These are phyloP conservation scores for Nothoprocta pentlandii DNA, from an alignment of 2,113 vertebrate genomes.

Conservation along the genomic window DNA sequence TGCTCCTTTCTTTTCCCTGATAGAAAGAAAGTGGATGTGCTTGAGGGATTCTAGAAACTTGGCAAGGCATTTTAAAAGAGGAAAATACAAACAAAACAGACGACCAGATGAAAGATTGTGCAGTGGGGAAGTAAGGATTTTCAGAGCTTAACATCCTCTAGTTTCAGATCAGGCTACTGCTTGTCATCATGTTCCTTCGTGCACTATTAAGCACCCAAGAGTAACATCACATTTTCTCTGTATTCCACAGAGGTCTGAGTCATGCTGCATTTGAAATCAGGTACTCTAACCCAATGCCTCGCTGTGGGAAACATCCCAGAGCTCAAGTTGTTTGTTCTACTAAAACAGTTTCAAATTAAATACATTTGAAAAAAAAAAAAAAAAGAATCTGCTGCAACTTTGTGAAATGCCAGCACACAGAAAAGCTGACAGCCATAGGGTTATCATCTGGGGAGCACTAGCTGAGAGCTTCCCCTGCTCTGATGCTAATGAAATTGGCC, in stretches of 20 bases:
- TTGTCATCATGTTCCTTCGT: slow-evolving; percentile 20
- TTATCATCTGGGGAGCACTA: not conserved
- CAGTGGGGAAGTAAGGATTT: not conserved
- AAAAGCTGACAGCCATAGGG: not conserved
- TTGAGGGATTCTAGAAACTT: slow-evolving; percentile 11
- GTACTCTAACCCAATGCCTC: not conserved
- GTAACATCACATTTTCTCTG: slow-evolving; percentile 10
- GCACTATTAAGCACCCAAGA: slow-evolving; percentile 13
- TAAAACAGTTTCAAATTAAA: not conserved
- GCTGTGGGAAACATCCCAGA: not conserved
- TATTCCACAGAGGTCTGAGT: slow-evolving; percentile 1
- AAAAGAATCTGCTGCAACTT: not conserved
- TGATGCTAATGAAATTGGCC: not conserved
- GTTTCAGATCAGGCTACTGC: slow-evolving; percentile 3
- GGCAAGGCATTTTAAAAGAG: slow-evolving; percentile 10
- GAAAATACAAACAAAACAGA: slow-evolving; percentile 10
- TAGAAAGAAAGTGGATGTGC: slow-evolving; percentile 3
- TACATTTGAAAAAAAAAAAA: not conserved
- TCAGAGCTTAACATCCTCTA: not conserved
- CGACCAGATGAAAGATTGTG: slow-evolving; percentile 18
- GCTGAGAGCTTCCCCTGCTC: not conserved
- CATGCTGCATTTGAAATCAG: slow-evolving; percentile 1
- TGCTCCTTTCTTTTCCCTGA: not conserved
- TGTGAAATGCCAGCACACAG: not conserved
- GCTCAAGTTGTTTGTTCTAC: not conserved